Percentiles rank a stretch among this genome's conserved stretches.
Conservation (phyloP, 2,797 vertebrate genomes). For the Gymnoscopelus microlampas region DNA sequence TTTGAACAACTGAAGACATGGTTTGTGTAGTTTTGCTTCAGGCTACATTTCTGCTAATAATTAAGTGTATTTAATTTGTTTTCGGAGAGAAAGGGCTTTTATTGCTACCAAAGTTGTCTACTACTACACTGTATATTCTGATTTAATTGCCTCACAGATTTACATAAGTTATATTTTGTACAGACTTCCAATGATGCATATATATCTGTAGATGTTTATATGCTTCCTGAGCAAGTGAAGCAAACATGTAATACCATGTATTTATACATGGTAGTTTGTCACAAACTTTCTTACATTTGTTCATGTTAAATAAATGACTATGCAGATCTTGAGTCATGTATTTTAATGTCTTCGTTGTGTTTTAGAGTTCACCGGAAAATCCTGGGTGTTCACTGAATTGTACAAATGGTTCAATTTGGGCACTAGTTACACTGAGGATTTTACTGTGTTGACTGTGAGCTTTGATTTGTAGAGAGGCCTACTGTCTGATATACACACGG, state of each 20-base stretch:
- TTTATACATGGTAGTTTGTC: conserved; percentile 15
- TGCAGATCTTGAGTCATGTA: conserved; percentile 12
- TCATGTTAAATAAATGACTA: conserved; percentile 40
- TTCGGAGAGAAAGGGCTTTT: conserved; percentile 36
- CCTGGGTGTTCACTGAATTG: no score
- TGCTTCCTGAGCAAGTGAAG: conserved; percentile 1
- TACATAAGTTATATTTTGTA: conserved; percentile 18
- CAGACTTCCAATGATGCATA: background rate
- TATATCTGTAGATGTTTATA: conserved; percentile 4
- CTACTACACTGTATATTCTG: background rate
- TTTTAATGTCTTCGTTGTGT: background rate
- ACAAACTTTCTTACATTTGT: conserved; percentile 28
- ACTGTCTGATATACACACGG: no score
- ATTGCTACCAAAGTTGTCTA: conserved; percentile 55
- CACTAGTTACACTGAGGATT: no score
- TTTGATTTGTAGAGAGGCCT: no score
- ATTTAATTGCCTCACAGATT: conserved; percentile 7
- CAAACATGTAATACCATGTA: conserved; percentile 9
- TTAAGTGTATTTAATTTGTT: background rate
- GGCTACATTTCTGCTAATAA: no score
- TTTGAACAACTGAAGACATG: no score
- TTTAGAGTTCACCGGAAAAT: no score
- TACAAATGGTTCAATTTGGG: no score
- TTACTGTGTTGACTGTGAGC: no score
- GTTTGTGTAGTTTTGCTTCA: no score